These are phyloP conservation scores for Plemyria rubiginata DNA, from an alignment of 2,888 invertebrate species.

Conservation along the genomic window DNA sequence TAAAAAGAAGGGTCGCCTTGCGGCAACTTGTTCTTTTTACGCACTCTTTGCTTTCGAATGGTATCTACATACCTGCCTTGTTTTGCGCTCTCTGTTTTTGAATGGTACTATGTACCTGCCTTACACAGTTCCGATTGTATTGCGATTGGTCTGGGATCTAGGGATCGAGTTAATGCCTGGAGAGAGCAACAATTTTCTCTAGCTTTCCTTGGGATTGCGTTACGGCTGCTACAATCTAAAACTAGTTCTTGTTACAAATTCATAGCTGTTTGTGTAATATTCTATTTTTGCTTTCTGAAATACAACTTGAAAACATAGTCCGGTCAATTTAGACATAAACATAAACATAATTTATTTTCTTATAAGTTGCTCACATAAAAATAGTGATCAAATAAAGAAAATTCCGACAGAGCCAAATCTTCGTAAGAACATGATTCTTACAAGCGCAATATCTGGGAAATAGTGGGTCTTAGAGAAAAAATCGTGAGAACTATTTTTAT, in stretches of 20 bases:
- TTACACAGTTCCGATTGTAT: conserved; percentile 35
- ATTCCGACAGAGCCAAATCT: too few relatives aligned
- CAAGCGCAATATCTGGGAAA: too few relatives aligned
- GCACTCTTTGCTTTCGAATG: background rate
- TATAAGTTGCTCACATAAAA: too few relatives aligned
- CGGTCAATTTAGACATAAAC: too few relatives aligned
- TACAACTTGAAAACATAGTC: too few relatives aligned
- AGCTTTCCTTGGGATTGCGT: conserved; percentile 22
- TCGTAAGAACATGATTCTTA: too few relatives aligned
- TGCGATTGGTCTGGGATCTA: conserved; percentile 60
- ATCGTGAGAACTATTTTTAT: too few relatives aligned
- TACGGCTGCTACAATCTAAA: conserved; percentile 7
- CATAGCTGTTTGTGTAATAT: background rate
- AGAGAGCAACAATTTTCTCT: conserved; percentile 25
- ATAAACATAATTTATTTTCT: too few relatives aligned
- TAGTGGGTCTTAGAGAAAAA: too few relatives aligned
- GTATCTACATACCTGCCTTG: conserved; percentile 14
- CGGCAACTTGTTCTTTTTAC: conserved; percentile 51
- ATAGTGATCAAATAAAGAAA: too few relatives aligned
- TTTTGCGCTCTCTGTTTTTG: conserved; percentile 16
- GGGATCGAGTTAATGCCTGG: conserved; percentile 46
- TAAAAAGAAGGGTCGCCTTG: conserved; percentile 34
- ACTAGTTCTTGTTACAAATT: conserved; percentile 4
- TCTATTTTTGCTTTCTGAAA: too few relatives aligned
- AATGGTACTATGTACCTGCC: conserved; percentile 16